phyloP scores from a whole-genome alignment of 2,113 vertebrate genomes.

The Plecturocebus donacophilus region DNA sequence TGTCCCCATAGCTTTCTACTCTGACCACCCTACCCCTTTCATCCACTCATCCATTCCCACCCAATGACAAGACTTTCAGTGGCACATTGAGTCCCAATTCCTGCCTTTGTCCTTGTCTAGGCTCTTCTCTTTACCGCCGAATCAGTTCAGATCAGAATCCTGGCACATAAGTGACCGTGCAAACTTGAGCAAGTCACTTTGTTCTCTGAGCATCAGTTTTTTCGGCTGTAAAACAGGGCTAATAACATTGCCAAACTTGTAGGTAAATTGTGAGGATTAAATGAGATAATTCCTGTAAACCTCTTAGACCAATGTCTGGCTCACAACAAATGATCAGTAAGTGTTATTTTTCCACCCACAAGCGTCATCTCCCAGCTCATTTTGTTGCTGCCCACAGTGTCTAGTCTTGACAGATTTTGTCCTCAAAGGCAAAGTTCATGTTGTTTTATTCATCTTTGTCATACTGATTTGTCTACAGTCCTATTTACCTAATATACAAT shows the following conservation, averaged over 20 bases:
- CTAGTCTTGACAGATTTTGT: slow-evolving; percentile 51
- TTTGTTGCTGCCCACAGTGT: slow-evolving; percentile 29
- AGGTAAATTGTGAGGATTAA: neutral
- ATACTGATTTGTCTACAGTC: neutral
- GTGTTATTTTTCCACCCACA: neutral
- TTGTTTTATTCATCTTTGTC: slow-evolving; percentile 43
- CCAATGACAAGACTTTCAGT: neutral
- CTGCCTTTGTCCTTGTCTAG: neutral
- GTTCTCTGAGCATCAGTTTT: neutral
- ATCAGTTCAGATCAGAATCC: neutral
- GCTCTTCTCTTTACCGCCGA: neutral
- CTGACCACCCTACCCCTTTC: neutral
- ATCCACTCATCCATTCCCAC: neutral
- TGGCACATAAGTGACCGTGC: too few relatives aligned
- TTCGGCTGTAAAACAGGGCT: neutral
- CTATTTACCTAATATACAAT: neutral
- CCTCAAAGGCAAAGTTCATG: slow-evolving; percentile 11
- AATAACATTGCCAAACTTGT: neutral
- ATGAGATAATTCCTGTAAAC: neutral
- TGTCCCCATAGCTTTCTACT: neutral
- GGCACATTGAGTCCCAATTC: neutral
- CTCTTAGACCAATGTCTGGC: neutral
- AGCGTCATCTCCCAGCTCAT: neutral
- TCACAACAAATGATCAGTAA: slow-evolving; percentile 18
- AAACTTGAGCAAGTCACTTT: neutral